Evolutionary conservation across 1,140 invertebrate species (phyloP).

Genomic region (Drosophila ambigua): DNA sequence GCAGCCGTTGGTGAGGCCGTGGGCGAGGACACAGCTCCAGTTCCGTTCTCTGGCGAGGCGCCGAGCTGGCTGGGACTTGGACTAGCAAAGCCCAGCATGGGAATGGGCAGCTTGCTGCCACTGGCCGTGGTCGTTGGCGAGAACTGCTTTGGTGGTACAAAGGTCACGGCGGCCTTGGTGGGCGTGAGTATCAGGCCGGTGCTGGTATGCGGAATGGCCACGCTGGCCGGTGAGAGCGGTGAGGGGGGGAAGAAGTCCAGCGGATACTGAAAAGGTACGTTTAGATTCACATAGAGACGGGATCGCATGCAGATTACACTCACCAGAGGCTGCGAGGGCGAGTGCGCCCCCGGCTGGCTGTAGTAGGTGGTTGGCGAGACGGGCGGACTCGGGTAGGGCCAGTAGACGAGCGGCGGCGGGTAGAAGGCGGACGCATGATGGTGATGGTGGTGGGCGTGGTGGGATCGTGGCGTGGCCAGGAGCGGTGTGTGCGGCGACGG

Average conservation of each 20-base stretch:
- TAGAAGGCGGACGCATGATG: slow-evolving; percentile 82
- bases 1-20: slow-evolving; percentile 4
- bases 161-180: slow-evolving; percentile 59
- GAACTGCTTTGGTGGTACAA: slow-evolving; percentile 71
- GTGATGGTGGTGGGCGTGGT: slow-evolving; percentile 69
- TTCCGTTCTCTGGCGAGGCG: slow-evolving; percentile 19
- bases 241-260: slow-evolving; percentile 74
- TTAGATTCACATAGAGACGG: not conserved
- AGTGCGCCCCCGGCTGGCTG: slow-evolving; percentile 86
- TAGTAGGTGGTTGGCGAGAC: slow-evolving; percentile 95
- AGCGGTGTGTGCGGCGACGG: slow-evolving; percentile 79
- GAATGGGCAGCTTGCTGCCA: slow-evolving; percentile 18
- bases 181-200: slow-evolving; percentile 69
- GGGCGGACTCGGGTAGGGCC: slow-evolving; percentile 96
- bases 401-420: slow-evolving; percentile 89
- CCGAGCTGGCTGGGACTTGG: slow-evolving; percentile 7
- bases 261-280: slow-evolving; percentile 57
- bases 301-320: slow-evolving; percentile 28
- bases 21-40: slow-evolving; percentile 9
- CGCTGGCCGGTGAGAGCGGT: slow-evolving; percentile 64
- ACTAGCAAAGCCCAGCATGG: slow-evolving; percentile 7
- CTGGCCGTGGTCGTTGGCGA: slow-evolving; percentile 25
- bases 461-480: slow-evolving; percentile 84
- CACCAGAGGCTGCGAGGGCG: slow-evolving; percentile 84
- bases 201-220: slow-evolving; percentile 47